Evolutionary conservation across 2,888 invertebrate genomes (phyloP), one percentile per base, ranked within the genome.

Genomic region (Harpagoxenus sublaevis): DNA sequence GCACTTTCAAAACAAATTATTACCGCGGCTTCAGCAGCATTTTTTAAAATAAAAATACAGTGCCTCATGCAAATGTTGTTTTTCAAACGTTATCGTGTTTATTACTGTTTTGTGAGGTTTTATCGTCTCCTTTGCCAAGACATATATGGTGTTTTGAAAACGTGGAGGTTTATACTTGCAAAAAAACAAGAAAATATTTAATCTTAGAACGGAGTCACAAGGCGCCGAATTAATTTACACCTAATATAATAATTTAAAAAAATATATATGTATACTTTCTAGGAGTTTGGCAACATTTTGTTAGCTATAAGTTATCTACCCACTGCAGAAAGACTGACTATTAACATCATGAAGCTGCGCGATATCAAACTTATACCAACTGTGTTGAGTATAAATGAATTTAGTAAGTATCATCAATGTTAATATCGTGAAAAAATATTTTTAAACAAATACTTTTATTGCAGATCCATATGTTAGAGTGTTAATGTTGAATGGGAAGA

Each of bases 231-330:
- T 48, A 48, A 48, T 48, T 48, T 48, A 48, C 15, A 48, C 48
- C 15, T 48, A 15, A 51, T 51, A 51, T 51, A 51, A 48, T 48
- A 12, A 15, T 48, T 48, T 48, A 0, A 48, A 48, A 48, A 48
- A 48, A n/a, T 62, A 62, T 35, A 35, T 31, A 12, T 12, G 35
- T 53, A 31, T 5, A 12, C 71, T 77, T 92, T 93, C 3, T 87
- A 96, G 96, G 95, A 95, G 91, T 95, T 93, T 84, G 96, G 95
- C 79, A 95, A 95, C 71, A 93, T 96, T 90, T 90, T 95, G 84
- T 92, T 95, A 88, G 95, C 95, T 70, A 90, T 96, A 85, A 95
- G 95, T 92, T 95, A 95, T 89, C 93, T 96, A 84, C 96, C 95
- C 42, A 96, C 96, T 12, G 95, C 96, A 4, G 95, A 95, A 91